Evolutionary conservation across 2,797 vertebrate species (phyloP).

Genomic region (Streptopelia turtur): DNA sequence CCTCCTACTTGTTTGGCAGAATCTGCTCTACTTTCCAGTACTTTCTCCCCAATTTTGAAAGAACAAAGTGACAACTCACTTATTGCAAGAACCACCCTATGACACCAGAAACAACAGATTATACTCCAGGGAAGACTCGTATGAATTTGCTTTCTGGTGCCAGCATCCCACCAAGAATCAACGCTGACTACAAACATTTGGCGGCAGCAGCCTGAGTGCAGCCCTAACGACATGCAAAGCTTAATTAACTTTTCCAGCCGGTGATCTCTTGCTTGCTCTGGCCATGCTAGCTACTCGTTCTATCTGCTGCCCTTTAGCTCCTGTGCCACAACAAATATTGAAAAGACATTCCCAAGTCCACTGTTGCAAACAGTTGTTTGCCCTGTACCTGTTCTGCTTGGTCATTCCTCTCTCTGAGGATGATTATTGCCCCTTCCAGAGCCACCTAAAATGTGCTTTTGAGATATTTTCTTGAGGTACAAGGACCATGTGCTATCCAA

Average conservation of each 20-base stretch:
- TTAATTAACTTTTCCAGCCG: not conserved
- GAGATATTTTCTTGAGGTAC: not conserved
- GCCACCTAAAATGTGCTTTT: not conserved
- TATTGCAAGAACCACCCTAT: not conserved
- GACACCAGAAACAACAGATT: not conserved
- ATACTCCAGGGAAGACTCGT: not conserved
- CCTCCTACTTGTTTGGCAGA: not conserved
- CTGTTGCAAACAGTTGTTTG: fast-evolving
- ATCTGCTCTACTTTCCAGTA: not conserved
- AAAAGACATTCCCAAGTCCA: not conserved
- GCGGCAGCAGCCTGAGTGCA: not conserved
- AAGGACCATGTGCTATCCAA: fast-evolving
- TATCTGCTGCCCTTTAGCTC: not conserved
- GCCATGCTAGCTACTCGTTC: not conserved
- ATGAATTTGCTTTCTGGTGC: not conserved
- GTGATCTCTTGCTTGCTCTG: not conserved
- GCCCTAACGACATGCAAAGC: not conserved
- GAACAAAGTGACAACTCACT: not conserved
- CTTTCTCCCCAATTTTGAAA: not conserved
- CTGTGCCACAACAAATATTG: not conserved
- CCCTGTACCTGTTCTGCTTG: not conserved
- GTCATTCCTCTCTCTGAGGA: not conserved
- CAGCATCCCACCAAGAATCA: not conserved
- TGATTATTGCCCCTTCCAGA: not conserved
- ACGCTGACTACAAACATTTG: fast-evolving